phyloP scores from a whole-genome alignment of 35 echinoderm and acorn worm genomes.

The Ptychodera flava region DNA sequence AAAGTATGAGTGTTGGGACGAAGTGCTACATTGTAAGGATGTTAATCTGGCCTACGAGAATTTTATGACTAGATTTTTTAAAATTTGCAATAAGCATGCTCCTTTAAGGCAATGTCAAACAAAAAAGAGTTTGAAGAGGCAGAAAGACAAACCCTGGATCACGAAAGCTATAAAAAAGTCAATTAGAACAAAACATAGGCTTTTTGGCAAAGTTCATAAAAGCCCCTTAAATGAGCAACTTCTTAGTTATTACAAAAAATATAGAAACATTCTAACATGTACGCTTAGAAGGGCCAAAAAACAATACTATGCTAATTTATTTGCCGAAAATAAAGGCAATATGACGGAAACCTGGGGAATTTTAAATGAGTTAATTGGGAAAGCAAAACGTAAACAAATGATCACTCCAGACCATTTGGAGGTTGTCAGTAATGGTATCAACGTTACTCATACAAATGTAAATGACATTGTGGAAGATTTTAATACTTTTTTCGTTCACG shows the following conservation, averaged over 20 bases:
- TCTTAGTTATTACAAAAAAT: slow-evolving; percentile 9
- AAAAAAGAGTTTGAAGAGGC: neutral
- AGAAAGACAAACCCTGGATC: slow-evolving; percentile 3
- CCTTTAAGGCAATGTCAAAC: neutral
- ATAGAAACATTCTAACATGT: slow-evolving; percentile 17
- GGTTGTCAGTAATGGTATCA: neutral
- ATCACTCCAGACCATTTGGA: neutral
- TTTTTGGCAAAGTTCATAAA: neutral
- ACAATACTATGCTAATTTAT: slow-evolving; percentile 6
- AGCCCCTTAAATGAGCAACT: neutral
- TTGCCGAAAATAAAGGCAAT: slow-evolving; percentile 8
- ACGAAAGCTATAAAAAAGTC: neutral
- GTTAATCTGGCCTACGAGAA: neutral
- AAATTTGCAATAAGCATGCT: neutral
- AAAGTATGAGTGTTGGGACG: neutral
- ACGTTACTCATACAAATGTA: neutral
- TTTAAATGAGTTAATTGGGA: slow-evolving; percentile 5
- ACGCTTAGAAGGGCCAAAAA: slow-evolving; percentile 7
- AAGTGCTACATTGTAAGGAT: neutral
- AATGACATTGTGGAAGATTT: neutral
- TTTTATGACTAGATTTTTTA: neutral
- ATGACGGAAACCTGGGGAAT: slow-evolving; percentile 7
- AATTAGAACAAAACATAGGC: neutral
- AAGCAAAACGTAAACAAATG: neutral
- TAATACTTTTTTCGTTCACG: slow-evolving; percentile 6